phyloP scores from a whole-genome alignment of 2,888 invertebrate genomes.

The Scelioninae gen. 1 region DNA sequence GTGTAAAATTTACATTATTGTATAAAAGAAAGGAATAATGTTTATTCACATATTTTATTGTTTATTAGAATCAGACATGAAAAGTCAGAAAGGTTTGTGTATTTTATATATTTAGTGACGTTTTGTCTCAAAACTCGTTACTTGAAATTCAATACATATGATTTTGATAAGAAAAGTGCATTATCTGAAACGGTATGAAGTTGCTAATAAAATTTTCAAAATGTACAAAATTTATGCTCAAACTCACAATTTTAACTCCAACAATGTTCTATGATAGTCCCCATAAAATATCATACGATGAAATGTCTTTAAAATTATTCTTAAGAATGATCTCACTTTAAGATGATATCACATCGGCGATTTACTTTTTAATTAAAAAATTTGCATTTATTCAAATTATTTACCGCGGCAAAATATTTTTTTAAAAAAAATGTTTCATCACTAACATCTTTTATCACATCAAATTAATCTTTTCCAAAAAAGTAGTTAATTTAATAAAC shows the following conservation, averaged over 20 bases:
- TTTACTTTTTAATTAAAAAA: not conserved
- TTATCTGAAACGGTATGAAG: conserved; percentile 5
- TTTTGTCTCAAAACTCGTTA: not conserved
- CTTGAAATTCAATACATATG: conserved; percentile 15
- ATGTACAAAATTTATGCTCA: not conserved
- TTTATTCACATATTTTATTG: conserved; percentile 26
- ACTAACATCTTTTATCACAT: no score
- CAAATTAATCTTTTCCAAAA: no score
- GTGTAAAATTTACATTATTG: conserved; percentile 15
- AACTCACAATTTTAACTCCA: conserved; percentile 13
- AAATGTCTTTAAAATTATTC: not conserved
- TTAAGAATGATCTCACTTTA: no score
- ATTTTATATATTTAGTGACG: conserved; percentile 1
- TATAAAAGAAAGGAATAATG: conserved; percentile 1
- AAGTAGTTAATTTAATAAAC: no score
- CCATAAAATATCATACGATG: conserved; percentile 5
- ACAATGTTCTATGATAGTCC: not conserved
- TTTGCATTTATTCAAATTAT: not conserved
- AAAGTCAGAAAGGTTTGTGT: not conserved
- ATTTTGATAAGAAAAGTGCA: conserved; percentile 10
- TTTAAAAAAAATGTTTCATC: no score
- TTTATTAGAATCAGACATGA: conserved; percentile 9
- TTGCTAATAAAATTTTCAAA: conserved; percentile 5
- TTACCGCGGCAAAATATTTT: no score
- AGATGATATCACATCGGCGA: no score